phyloP scores from a whole-genome alignment of 2,113 vertebrate species.

The Thomomys bottae region DNA sequence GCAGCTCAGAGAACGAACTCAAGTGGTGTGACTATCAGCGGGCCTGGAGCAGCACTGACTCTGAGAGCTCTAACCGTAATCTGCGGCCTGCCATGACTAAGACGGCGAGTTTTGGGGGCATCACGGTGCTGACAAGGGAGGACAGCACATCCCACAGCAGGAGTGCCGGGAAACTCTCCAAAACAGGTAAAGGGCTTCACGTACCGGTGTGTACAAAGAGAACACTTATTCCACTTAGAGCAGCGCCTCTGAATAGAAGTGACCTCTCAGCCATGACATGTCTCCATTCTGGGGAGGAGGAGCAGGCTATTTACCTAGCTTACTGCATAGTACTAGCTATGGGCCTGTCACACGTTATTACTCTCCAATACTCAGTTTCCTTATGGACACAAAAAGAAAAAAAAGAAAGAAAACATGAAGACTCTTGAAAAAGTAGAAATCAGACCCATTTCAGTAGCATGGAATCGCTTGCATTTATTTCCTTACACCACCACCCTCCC shows the following conservation, averaged over 20 bases:
- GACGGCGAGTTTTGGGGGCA: constrained; percentile 90
- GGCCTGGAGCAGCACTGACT: constrained; percentile 98
- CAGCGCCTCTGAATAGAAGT: not conserved
- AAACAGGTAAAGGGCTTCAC: constrained; percentile 85
- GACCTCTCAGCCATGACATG: not conserved
- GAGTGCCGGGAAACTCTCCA: constrained; percentile 90
- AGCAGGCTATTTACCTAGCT: not conserved
- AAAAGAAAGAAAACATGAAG: not conserved
- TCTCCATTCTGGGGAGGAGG: not conserved
- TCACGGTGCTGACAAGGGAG: constrained; percentile 88
- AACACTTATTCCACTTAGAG: not conserved
- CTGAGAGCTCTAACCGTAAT: constrained; percentile 92
- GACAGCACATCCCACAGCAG: constrained; percentile 88
- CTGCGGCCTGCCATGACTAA: constrained; percentile 89
- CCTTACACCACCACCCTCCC: no score
- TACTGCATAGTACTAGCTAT: not conserved
- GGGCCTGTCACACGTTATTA: not conserved
- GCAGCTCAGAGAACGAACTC: constrained; percentile 93
- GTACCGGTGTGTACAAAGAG: not conserved
- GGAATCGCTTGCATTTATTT: not conserved
- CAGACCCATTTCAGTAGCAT: not conserved
- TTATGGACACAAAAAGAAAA: no score
- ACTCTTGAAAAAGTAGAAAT: not conserved
- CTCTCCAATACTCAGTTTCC: not conserved
- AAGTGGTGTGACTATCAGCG: constrained; percentile 92